Evolutionary conservation across 1,140 invertebrate genomes (phyloP), one percentile per base, ranked within the genome.

Genomic region (Physella acuta): DNA sequence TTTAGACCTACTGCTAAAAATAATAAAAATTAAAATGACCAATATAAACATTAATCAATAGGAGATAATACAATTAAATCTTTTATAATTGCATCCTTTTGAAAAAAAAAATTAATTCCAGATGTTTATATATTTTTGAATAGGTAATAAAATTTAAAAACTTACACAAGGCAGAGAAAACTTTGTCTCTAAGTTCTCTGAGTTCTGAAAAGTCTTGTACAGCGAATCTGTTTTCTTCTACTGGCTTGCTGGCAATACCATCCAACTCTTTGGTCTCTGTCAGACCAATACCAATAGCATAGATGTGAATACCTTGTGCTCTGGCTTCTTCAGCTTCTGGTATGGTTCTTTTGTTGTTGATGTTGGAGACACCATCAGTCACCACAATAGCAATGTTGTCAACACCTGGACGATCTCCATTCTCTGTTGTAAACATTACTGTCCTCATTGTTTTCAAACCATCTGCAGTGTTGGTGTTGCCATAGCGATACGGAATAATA

Each of bases 281-380:
- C 34, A 61, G 36, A 39, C 59, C 59, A 61, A 61, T 39, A 44
- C 59, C 59, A 61, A 61, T 39, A 39, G 59, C 59, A 61, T 44
- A 44, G 59, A 61, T 61, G 24, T 61, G 59, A 44, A 61, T 39
- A 61, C 37, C 37, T 36, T 61, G 34, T 3, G 34, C 59, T 28
- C 59, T 31, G 26, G 59, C 59, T 61, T 61, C 34, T 61, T 61
- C 59, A 24, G 59, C 59, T 61, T 61, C 59, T 24, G 59, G 59
- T 37, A 61, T 17, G n/a, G 59, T 61, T 39, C 59, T 61, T 30
- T 36, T 39, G 14, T 33, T 37, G 37, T 61, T 61, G 59, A 61
- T 61, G 36, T 61, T 61, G 33, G 59, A 61, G 2, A 61, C 59
- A 39, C 59, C 59, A 44, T 61, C 59, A 37, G 59, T 61, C 59